Percentiles rank a stretch among this genome's conserved stretches.
These are phyloP conservation scores for Periophthalmus magnuspinnatus DNA, from an alignment of 2,797 vertebrate genomes.

Conservation along the genomic window DNA sequence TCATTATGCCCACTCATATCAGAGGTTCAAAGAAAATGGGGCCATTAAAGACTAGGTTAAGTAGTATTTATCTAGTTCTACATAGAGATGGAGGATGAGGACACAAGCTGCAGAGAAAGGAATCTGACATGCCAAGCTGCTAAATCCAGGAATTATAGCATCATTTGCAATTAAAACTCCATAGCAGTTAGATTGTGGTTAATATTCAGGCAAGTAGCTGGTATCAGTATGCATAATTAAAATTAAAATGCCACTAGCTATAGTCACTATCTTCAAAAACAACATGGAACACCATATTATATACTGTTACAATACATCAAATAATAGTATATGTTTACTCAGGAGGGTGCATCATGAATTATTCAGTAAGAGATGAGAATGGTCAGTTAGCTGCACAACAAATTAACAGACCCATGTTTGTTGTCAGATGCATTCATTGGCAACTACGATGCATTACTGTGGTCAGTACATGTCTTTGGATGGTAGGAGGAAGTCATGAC, in stretches of 20 bases:
- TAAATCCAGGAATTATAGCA: slow-evolving; percentile 39
- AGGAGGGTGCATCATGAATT: not conserved
- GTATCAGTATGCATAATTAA: slow-evolving; percentile 23
- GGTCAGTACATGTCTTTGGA: not conserved
- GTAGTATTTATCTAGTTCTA: slow-evolving; percentile 62
- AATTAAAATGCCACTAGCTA: slow-evolving; percentile 35
- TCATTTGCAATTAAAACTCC: slow-evolving; percentile 38
- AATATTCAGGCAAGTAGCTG: slow-evolving; percentile 20
- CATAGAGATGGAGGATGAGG: slow-evolving; percentile 3
- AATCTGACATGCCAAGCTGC: slow-evolving; percentile 40
- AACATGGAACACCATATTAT: not conserved
- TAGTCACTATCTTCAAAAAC: slow-evolving; percentile 21
- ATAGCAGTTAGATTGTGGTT: slow-evolving; percentile 24
- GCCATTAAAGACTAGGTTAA: slow-evolving; percentile 67
- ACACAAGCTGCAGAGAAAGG: slow-evolving; percentile 14
- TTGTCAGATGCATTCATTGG: not conserved
- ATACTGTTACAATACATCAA: not conserved
- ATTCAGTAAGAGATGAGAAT: not conserved
- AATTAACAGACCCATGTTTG: not conserved
- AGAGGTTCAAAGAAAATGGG: slow-evolving; percentile 69
- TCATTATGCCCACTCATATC: slow-evolving; percentile 61
- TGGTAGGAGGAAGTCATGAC: not conserved
- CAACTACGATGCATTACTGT: not conserved
- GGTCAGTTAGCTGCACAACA: not conserved
- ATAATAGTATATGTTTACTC: not conserved